These are phyloP conservation scores for Stegastes partitus DNA, from an alignment of 2,113 vertebrate genomes.

Conservation along the genomic window DNA sequence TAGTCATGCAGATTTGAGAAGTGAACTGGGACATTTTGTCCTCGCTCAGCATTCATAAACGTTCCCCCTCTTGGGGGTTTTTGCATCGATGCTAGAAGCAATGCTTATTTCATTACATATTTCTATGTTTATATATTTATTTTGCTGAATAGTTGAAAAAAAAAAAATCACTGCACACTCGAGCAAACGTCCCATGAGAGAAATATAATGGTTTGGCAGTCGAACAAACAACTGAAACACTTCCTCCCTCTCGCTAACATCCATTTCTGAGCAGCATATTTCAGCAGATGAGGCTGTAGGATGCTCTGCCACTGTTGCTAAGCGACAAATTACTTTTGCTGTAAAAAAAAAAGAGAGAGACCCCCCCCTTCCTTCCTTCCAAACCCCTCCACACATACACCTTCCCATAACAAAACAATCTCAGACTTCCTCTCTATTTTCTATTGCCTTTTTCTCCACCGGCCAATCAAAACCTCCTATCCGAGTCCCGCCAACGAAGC, in stretches of 20 bases:
- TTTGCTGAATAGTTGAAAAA: conserved; percentile 34
- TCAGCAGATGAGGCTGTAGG: conserved; percentile 48
- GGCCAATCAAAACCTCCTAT: conserved; percentile 9
- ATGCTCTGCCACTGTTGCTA: conserved; percentile 79
- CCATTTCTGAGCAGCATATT: conserved; percentile 50
- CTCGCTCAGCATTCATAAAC: conserved; percentile 29
- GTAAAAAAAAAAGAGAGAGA: conserved; percentile 14
- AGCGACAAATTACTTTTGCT: conserved; percentile 80
- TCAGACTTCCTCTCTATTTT: conserved; percentile 1
- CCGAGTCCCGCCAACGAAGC: conserved; percentile 11
- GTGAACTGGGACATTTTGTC: conserved; percentile 57
- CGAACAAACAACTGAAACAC: conserved; percentile 42
- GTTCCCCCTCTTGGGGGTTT: neutral
- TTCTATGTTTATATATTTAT: conserved; percentile 30
- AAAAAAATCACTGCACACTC: conserved; percentile 36
- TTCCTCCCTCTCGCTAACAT: neutral
- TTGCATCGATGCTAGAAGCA: neutral
- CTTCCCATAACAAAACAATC: conserved; percentile 38
- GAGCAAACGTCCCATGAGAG: conserved; percentile 39
- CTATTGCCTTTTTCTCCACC: neutral
- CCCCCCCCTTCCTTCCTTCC: conserved; percentile 3
- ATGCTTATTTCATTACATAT: conserved; percentile 8
- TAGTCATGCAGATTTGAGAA: neutral
- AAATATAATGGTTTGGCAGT: conserved; percentile 15
- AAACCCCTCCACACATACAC: neutral